Conservation (phyloP, 1,140 invertebrate genomes). For the Drosophila nebulosa region DNA sequence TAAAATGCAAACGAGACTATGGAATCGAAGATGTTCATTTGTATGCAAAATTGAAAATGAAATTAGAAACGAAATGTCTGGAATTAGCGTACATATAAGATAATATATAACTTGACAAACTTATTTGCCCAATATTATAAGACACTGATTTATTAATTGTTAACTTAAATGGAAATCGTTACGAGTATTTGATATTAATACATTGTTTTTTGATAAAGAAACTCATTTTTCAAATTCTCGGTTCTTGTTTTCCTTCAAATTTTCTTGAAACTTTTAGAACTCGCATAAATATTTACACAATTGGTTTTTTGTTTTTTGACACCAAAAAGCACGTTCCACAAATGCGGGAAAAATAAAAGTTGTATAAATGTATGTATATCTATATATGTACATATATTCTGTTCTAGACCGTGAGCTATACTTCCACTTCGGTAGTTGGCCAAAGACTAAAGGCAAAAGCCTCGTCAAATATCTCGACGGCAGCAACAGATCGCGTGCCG, state of each 20-base stretch:
- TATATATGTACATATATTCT: too few relatives aligned
- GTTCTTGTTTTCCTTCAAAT: neutral
- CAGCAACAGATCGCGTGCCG: conserved; percentile 47
- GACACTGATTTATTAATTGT: neutral
- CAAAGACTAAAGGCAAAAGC: conserved; percentile 40
- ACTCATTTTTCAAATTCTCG: neutral
- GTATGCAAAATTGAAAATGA: conserved; percentile 1
- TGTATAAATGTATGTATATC: too few relatives aligned
- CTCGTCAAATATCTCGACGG: conserved; percentile 8
- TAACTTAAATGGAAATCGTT: neutral
- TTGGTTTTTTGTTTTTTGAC: conserved; percentile 37
- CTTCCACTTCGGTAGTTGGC: conserved; percentile 25
- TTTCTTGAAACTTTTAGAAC: conserved; percentile 6
- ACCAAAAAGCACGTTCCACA: conserved; percentile 22
- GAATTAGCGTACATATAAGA: neutral
- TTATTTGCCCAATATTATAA: neutral
- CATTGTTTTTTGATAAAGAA: neutral
- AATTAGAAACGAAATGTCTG: conserved; percentile 5
- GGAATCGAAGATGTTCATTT: conserved; percentile 3
- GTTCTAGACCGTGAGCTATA: neutral
- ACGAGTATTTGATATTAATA: neutral
- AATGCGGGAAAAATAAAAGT: neutral
- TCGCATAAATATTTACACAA: conserved; percentile 54
- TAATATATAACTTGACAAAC: neutral
- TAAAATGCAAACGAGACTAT: conserved; percentile 19